Conservation (phyloP, 2,797 vertebrate species). For the Antrozous pallidus region DNA sequence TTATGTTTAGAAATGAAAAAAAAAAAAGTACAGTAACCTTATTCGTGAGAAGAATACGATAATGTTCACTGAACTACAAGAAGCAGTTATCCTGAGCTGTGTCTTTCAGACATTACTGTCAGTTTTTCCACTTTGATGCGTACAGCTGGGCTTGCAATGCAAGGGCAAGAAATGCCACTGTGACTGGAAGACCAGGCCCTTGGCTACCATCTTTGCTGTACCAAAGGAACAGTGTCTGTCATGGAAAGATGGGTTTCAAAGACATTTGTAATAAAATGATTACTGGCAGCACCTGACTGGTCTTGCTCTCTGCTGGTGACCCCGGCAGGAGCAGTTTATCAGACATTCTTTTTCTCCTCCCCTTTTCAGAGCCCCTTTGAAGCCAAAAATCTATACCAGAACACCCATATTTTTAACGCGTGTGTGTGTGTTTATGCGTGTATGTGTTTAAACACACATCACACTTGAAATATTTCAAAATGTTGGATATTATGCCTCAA, state of each 20-base stretch:
- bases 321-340: neutral
- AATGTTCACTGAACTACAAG: constrained; percentile 77
- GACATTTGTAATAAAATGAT: constrained; percentile 48
- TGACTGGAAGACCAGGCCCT: constrained; percentile 53
- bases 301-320: constrained; percentile 17
- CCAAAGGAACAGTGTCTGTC: constrained; percentile 19
- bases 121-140: constrained; percentile 81
- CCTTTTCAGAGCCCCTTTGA: neutral
- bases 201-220: constrained; percentile 69
- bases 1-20: constrained; percentile 51
- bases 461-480: constrained; percentile 2
- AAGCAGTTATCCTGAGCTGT: constrained; percentile 80
- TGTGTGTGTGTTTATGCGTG: neutral
- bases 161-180: constrained; percentile 76
- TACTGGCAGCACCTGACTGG: constrained; percentile 2
- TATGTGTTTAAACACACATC: constrained; percentile 8
- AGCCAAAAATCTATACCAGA: neutral
- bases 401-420: neutral
- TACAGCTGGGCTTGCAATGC: constrained; percentile 77
- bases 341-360: neutral
- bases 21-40: constrained; percentile 68
- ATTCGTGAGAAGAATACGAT: constrained; percentile 73
- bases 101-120: constrained; percentile 82
- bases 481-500: neutral
- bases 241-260: constrained; percentile 58